These are phyloP conservation scores for Cataglyphis albicans DNA, from an alignment of 2,888 invertebrate genomes.

Conservation along the genomic window DNA sequence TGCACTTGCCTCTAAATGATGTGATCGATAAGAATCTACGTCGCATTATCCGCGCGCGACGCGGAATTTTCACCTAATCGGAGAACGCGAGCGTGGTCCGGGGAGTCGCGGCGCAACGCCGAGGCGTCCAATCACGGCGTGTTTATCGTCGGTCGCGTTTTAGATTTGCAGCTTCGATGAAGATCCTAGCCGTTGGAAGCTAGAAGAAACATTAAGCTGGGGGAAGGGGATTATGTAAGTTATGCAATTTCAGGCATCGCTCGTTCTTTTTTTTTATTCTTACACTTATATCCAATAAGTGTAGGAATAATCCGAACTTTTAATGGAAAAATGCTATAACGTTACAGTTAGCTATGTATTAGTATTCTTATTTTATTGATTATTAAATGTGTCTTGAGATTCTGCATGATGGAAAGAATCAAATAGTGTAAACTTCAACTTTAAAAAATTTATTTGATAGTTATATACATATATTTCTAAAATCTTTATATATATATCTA, in stretches of 20 bases:
- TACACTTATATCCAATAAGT: neutral
- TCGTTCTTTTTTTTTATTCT: neutral
- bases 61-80: conserved; percentile 46
- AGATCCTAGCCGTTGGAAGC: neutral
- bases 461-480: neutral
- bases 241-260: conserved; percentile 5
- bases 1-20: conserved; percentile 54
- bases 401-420: neutral
- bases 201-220: neutral
- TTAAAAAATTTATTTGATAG: neutral
- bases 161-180: conserved; percentile 3
- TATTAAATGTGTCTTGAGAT: neutral
- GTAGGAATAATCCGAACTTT: neutral
- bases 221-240: neutral
- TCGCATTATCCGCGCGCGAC: conserved; percentile 48
- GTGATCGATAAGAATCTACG: conserved; percentile 54
- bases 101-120: conserved; percentile 9
- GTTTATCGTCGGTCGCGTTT: neutral
- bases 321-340: neutral
- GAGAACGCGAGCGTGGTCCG: conserved; percentile 28
- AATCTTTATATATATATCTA: too few species aligned
- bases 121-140: neutral
- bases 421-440: neutral
- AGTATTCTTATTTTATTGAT: neutral
- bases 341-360: neutral